Base-by-base conservation (phyloP, 2,797 vertebrate genomes). In the Pampus argenteus region DNA sequence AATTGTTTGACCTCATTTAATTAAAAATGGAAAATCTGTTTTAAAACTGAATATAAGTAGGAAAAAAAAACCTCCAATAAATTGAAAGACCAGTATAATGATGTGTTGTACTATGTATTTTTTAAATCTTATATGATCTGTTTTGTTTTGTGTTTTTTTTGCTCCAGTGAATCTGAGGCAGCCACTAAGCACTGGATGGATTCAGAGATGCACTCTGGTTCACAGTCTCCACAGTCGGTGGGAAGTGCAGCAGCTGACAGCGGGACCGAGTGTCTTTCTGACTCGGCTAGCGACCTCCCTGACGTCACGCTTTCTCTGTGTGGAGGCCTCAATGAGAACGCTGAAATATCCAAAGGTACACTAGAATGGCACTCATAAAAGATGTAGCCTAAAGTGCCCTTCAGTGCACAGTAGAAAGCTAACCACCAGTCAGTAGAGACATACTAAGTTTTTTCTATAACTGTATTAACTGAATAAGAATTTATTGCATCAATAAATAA, bases 231-330 rank as follows among this genome's bases (percentile, higher is more conserved):
- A 0, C 97, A 98, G 72, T 99, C 97, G 0, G 97, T 98, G 75
- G 97, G 96, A 79, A 98, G 97, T n/a, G 96, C 96, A 3, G 97
- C 97, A 2, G 97, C 97, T 1, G 97, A 99, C 88, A 99, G 97
- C 2, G 98, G 98, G 60, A 99, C 98, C 0, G 98, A 99, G 82
- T 99, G 98, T 89, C 95, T 98, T 66, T 99, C 97, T 2, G 98
- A 99, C 91, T 98, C 97, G 7, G 96, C 97, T 18, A 95, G 96
- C 84, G 97, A 99, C 88, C 91, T 98, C 71, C 97, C 97, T 0
- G 97, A 99, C 22, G 97, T 99, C 70, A 98, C 97, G 0, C 95
- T 99, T 13, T 99, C 98, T 1, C 95, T 99, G 34, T 99, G 98
- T 59, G 98, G 98, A 64, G 98, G 98, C 71, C 96, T 99, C 72